Base-by-base conservation (phyloP, 2,797 vertebrate genomes). In the Melanotaenia trifasciata region DNA sequence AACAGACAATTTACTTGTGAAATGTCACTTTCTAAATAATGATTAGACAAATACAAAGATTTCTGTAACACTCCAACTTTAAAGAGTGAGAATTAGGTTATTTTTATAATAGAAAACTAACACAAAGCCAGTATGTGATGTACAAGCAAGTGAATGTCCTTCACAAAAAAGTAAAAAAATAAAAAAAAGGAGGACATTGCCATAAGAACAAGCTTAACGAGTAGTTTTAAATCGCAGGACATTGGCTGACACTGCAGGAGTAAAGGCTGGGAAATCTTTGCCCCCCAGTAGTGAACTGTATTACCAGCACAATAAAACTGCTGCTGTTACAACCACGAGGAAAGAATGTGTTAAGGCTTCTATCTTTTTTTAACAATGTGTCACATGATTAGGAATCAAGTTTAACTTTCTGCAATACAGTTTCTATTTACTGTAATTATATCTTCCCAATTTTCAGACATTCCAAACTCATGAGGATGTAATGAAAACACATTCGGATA, bases 331-430 rank as follows among this genome's bases (percentile, higher is more conserved):
- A 26, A 24, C 20, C 10, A 24, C 4, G 24, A 67, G 10, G 14
- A 20, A 56, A 70, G 4, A 43, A 24, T 58, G n/a, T 32, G n/a
- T 38, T 33, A 2, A 24, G 16, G 16, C 30, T 40, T 65, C 51
- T 11, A 33, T 12, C 28, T 64, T 45, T 66, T 32, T 32, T 26
- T 26, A 26, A 40, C 58, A 26, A 66, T 3, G 24, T 40, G 32
- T 66, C 22, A 70, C 67, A 59, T 50, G 65, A 64, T 53, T 53
- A 53, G 24, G 50, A 53, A 53, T 24, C 50, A 51, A 22, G 9
- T 51, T 51, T n/a, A 51, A 22, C 32, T 58, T 5, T 10, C 16
- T 53, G 0, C 53, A 14, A 61, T 61, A 22, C 53, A 61, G 38
- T 61, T n/a, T 70, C 36, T 38, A 38, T 40, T 26, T 22, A 70